These are phyloP conservation scores for Drosophila melanosoma DNA, from an alignment of 2,888 invertebrate genomes.

Conservation along the genomic window DNA sequence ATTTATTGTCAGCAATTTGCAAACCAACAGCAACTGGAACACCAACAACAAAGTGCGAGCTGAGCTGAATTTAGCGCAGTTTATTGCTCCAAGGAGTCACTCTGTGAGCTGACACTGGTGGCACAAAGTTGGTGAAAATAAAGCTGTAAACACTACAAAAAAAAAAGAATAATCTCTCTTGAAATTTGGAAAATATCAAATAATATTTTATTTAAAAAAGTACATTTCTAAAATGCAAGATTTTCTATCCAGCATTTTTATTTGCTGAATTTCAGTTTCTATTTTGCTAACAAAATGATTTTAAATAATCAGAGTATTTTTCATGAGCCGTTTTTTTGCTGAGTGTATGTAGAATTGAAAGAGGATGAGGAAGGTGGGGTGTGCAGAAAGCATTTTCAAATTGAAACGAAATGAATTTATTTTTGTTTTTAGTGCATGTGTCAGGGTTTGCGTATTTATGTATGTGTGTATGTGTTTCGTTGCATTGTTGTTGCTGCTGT, in stretches of 20 bases:
- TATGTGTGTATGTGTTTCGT: conserved; percentile 37
- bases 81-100: conserved; percentile 78
- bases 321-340: background rate
- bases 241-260: too few relatives aligned
- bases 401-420: conserved; percentile 75
- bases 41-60: conserved; percentile 48
- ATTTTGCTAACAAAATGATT: background rate
- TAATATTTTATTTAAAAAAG: too few relatives aligned
- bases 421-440: conserved; percentile 54
- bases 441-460: conserved; percentile 10
- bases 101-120: conserved; percentile 52
- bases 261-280: too few relatives aligned
- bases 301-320: background rate
- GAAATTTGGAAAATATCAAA: background rate
- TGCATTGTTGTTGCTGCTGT: conserved; percentile 72
- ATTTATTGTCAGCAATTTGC: conserved; percentile 81
- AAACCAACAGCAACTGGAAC: conserved; percentile 64
- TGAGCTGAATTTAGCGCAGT: conserved; percentile 79
- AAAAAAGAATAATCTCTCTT: background rate
- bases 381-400: conserved; percentile 58
- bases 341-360: background rate
- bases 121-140: conserved; percentile 26
- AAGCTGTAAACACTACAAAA: background rate
- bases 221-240: too few relatives aligned
- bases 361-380: background rate